These are phyloP conservation scores for Moxostoma hubbsi DNA, from an alignment of 2,797 vertebrate genomes.

Conservation along the genomic window DNA sequence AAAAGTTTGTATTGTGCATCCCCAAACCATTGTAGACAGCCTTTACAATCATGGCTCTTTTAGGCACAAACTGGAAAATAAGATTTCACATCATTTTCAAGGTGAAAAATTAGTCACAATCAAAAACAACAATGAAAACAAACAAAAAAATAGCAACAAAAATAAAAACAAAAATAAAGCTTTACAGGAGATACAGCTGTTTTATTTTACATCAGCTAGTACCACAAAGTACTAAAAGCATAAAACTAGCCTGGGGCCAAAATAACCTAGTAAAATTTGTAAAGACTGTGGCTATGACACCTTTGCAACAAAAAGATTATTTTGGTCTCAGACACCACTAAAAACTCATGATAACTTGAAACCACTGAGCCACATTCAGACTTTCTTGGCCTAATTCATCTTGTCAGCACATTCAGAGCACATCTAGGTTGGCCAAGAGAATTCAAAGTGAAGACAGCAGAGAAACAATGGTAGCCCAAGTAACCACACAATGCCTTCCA, in stretches of 20 bases:
- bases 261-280: no score
- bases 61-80: not conserved
- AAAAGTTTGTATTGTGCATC: no score
- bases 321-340: no score
- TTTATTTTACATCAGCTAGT: not conserved
- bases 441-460: slow-evolving; percentile 38
- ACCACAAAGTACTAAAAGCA: no score
- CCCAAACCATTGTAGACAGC: not conserved
- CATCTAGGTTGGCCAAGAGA: slow-evolving; percentile 22
- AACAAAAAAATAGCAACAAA: not conserved
- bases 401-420: slow-evolving; percentile 24
- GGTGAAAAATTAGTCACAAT: not conserved
- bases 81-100: no score
- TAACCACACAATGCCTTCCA: slow-evolving; percentile 46
- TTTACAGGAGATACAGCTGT: not conserved
- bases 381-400: not conserved
- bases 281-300: no score
- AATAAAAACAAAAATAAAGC: not conserved
- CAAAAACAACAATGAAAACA: not conserved
- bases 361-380: slow-evolving; percentile 14
- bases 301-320: no score
- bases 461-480: slow-evolving; percentile 7
- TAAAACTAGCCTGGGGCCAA: no score
- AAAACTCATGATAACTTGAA: no score
- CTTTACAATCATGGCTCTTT: not conserved